A percentile compares a stretch with the other conserved stretches of the same genome.
Evolutionary conservation across 2,888 invertebrate species (phyloP).

Genomic region (Epistrophe eligans): DNA sequence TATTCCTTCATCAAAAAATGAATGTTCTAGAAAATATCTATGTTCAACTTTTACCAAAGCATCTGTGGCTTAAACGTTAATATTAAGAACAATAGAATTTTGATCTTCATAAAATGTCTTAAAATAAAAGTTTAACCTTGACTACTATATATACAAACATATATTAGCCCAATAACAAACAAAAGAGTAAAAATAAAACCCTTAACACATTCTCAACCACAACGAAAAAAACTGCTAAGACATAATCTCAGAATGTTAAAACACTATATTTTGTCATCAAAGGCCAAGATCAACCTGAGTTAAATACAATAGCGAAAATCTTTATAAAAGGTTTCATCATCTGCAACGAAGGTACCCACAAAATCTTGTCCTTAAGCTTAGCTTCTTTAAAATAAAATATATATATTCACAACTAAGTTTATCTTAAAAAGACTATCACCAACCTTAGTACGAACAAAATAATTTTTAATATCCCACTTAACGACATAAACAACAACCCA

Average conservation of each 20-base stretch:
- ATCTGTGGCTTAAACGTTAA: no score
- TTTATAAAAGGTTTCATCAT: background rate
- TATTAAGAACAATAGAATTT: no score
- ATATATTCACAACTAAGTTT: slow-evolving; percentile 36
- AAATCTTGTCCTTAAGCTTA: background rate
- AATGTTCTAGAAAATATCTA: no score
- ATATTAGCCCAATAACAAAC: no score
- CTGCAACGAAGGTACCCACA: background rate
- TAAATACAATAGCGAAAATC: background rate
- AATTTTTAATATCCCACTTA: slow-evolving; percentile 55
- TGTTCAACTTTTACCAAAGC: no score
- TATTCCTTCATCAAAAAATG: no score
- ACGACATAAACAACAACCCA: slow-evolving; percentile 62
- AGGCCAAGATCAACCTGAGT: background rate
- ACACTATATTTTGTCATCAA: background rate
- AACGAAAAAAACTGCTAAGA: background rate
- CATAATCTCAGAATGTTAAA: background rate
- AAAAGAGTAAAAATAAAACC: no score
- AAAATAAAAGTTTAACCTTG: no score
- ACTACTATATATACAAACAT: no score
- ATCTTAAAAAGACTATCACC: slow-evolving; percentile 28
- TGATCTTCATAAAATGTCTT: no score
- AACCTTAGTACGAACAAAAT: slow-evolving; percentile 29
- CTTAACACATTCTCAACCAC: no score
- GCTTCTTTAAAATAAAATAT: slow-evolving; percentile 1